Evolutionary conservation across 2,113 vertebrate species (phyloP).

Genomic region (Salvelinus alpinus): DNA sequence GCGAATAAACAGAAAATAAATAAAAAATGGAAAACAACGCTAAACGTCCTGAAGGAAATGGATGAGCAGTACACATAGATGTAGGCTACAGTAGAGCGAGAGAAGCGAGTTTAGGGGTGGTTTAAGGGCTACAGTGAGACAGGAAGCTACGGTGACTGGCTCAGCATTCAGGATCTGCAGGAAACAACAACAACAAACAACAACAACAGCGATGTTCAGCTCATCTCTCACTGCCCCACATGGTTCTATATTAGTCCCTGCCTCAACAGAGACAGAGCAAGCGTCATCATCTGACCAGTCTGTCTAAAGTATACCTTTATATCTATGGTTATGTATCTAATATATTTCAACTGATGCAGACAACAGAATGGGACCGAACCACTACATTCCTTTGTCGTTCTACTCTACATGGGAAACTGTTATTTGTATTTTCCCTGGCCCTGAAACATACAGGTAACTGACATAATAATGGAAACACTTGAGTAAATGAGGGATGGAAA

Average conservation of each 20-base stretch:
- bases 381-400: not conserved
- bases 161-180: slow-evolving; percentile 81
- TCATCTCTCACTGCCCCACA: slow-evolving; percentile 50
- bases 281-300: slow-evolving; percentile 15
- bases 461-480: no score
- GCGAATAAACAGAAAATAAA: slow-evolving; percentile 64
- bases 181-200: slow-evolving; percentile 68
- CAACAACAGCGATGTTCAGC: slow-evolving; percentile 63
- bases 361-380: not conserved
- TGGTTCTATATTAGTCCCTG: slow-evolving; percentile 43
- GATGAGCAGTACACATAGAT: slow-evolving; percentile 21
- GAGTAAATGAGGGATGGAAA: no score
- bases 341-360: not conserved
- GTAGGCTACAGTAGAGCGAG: slow-evolving; percentile 25
- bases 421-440: slow-evolving; percentile 52
- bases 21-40: slow-evolving; percentile 61
- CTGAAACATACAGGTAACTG: slow-evolving; percentile 53
- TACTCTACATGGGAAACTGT: not conserved
- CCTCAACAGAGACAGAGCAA: slow-evolving; percentile 9
- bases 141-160: slow-evolving; percentile 70
- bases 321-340: slow-evolving; percentile 1
- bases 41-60: slow-evolving; percentile 44
- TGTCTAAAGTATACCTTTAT: not conserved
- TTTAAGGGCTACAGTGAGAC: slow-evolving; percentile 32
- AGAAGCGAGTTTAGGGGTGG: not conserved